Evolutionary conservation across 2,797 vertebrate genomes (phyloP).

Genomic region (Dromococcyx pavoninus): DNA sequence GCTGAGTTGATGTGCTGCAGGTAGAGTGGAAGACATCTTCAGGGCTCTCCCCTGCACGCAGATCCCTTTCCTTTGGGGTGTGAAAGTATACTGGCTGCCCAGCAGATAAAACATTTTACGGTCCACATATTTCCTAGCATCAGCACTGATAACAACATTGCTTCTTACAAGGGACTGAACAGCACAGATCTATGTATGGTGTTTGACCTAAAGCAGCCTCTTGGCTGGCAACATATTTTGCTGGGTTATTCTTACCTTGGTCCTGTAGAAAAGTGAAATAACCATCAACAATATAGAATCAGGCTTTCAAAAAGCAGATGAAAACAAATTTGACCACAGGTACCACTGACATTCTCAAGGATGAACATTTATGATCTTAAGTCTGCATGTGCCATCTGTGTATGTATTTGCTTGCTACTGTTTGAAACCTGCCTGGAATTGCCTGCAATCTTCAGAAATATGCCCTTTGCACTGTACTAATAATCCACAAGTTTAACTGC

Average conservation of each 20-base stretch:
- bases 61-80: background rate
- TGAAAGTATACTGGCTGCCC: background rate
- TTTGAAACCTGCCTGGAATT: background rate
- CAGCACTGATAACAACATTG: background rate
- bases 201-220: background rate
- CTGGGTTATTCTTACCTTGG: background rate
- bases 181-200: accelerated
- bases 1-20: background rate
- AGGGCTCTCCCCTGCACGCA: background rate
- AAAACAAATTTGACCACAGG: background rate
- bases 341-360: background rate
- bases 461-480: background rate
- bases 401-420: background rate
- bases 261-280: background rate
- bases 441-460: background rate
- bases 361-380: background rate
- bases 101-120: background rate
- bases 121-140: background rate
- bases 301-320: background rate
- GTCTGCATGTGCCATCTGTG: background rate
- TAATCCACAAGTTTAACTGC: background rate
- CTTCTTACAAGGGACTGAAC: background rate
- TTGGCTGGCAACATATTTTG: accelerated
- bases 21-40: background rate
- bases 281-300: accelerated